Evolutionary conservation across 2,113 vertebrate genomes (phyloP), one percentile per base, ranked within the genome.

Genomic region (Arizona elegans): DNA sequence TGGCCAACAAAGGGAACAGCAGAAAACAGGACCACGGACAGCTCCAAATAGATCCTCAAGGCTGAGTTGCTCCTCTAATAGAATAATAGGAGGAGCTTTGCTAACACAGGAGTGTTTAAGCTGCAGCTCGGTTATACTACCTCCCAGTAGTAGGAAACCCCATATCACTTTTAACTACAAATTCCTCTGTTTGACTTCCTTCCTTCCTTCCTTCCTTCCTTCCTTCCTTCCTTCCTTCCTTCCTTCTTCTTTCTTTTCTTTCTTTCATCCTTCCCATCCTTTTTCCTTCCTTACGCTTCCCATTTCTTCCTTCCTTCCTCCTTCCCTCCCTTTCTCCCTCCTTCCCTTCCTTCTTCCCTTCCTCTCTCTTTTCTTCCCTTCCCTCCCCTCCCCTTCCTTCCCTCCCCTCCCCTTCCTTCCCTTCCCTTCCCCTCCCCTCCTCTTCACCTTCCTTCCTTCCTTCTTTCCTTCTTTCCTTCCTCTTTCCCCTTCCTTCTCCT

Each of bases 271-370:
- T 15, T n/a, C 29, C 62, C n/a, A 5, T 24, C 56, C 58, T 7
- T 1, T 23, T 58, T 3, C 13, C 12, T 54, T 15, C 54, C 54
- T 15, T 15, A 4, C 13, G 4, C 50, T 54, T 54, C 54, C 12
- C 3, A 15, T 0, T 19, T 13, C n/a, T 75, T 38, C n/a, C 15
- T 33, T 17, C 65, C 5, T 70, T 29, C 62, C 26, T 65, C 9
- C 24, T 24, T 65, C 24, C 3, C 26, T 29, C 4, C 26, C 62
- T 65, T 29, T 26, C 21, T 15, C 54, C 52, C 59, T 24, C 12
- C 23, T 0, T 8, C 4, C 1, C 26, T n/a, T 1, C 29, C 29
- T 15, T 13, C 50, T 15, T 54, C 3, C 12, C 2, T 6, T 1
- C 15, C 54, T 15, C 4, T 3, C 3, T 55, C 3, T 13, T 13